Base-by-base conservation (phyloP, 2,888 invertebrate species). In the Drosophila recens region DNA sequence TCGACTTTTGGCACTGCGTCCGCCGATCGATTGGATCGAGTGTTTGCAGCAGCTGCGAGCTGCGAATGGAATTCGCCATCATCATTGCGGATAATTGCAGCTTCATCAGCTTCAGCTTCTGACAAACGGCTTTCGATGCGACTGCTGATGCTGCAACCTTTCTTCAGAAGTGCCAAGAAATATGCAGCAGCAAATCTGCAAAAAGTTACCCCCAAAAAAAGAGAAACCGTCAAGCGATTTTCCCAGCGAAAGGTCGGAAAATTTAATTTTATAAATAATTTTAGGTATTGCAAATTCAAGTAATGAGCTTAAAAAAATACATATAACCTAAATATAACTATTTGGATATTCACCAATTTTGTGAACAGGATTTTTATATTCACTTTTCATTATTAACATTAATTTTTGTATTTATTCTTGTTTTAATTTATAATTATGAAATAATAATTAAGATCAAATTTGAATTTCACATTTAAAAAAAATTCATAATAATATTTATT, bases 1-100 rank as follows among this genome's bases (percentile, higher is more conserved):
- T 64, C 79, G 72, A 75, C 72, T 79, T 79, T 79, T 75, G 69
- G 66, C 78, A 72, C 72, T 79, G 72, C 72, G 45, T 33, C 34
- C 6, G 3, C 34, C 27, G 67, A 70, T 58, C 73, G 72, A 75
- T 71, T 54, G 40, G 20, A 27, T 17, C 57, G 68, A 69, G 59
- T 40, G 34, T 46, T 27, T 27, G 27, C 15, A 43, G 81, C 80
- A 84, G 79, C 85, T 85, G 86, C 83, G 67, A 84, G 79, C 85
- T 85, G 86, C 83, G 67, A 80, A 82, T 81, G 84, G 84, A 87
- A 90, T 90, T 88, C 72, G 75, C 79, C 87, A 80, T 84, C 82
- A 85, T 67, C 74, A 74, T 49, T 45, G 80, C 78, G 80, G 78
- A 90, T 90, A 90, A 90, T 90, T 90, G 87, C 85, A 82, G 77